phyloP scores from a whole-genome alignment of 2,888 invertebrate genomes.

The Loripinus fragilis region DNA sequence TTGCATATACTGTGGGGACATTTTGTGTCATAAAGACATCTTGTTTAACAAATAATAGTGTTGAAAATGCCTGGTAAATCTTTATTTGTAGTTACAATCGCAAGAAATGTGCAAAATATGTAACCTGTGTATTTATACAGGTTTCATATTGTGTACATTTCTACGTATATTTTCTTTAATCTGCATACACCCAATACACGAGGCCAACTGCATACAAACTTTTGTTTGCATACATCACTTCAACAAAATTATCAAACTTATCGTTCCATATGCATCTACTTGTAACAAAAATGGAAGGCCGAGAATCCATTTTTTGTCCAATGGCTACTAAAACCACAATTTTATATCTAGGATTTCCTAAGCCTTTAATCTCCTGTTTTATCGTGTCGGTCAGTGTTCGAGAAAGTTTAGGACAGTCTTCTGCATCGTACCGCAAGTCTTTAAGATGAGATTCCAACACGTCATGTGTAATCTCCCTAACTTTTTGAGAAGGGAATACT shows the following conservation, averaged over 20 bases:
- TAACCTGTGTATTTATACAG: background rate
- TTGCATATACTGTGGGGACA: too few relatives aligned
- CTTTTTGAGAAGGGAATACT: conserved; percentile 57
- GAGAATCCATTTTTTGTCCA: conserved; percentile 61
- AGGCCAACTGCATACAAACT: conserved; percentile 73
- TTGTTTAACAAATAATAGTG: too few relatives aligned
- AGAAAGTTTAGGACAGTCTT: conserved; percentile 65
- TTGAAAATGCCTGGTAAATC: too few relatives aligned
- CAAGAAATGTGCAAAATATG: too few relatives aligned
- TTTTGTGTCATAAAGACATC: too few relatives aligned
- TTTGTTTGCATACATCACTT: conserved; percentile 67
- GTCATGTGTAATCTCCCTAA: conserved; percentile 63
- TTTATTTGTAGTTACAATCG: background rate
- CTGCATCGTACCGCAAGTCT: conserved; percentile 67
- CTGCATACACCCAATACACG: conserved; percentile 73
- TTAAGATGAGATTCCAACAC: conserved; percentile 64
- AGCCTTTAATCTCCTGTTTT: conserved; percentile 71
- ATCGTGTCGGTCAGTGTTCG: conserved; percentile 69
- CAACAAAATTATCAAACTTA: conserved; percentile 73
- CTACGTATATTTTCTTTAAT: conserved; percentile 51
- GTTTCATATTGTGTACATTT: too few relatives aligned
- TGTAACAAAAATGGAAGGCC: conserved; percentile 69
- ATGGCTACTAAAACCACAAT: conserved; percentile 73
- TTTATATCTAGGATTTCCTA: conserved; percentile 72
- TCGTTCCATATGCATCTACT: conserved; percentile 78